Conservation (phyloP, 2,797 vertebrate genomes). For the Gymnoscopelus microlampas region DNA sequence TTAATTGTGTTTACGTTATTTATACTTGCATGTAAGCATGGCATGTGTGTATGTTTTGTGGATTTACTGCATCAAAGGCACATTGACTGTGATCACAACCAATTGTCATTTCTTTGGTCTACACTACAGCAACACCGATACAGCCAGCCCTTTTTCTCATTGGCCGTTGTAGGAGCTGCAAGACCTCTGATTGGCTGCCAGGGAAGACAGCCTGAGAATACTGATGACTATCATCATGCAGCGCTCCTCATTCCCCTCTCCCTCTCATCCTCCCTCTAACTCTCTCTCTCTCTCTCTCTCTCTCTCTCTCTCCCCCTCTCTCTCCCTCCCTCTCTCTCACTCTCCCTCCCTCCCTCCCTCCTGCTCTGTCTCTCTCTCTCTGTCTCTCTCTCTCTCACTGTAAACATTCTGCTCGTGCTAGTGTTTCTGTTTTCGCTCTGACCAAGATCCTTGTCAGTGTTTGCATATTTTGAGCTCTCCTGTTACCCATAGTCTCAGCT, state of each 20-base stretch:
- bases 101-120: slow-evolving; percentile 69
- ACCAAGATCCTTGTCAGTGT: slow-evolving; percentile 52
- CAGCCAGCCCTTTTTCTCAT: slow-evolving; percentile 48
- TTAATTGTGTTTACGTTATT: background rate
- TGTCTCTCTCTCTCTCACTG: slow-evolving; percentile 42
- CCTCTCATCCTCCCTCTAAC: slow-evolving; percentile 60
- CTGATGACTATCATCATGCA: slow-evolving; percentile 65
- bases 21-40: slow-evolving; percentile 1
- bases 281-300: slow-evolving; percentile 44
- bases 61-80: slow-evolving; percentile 32
- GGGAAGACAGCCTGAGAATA: slow-evolving; percentile 77
- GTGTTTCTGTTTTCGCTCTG: slow-evolving; percentile 21
- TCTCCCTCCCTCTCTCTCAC: slow-evolving; percentile 22
- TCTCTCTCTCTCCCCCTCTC: background rate
- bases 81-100: slow-evolving; percentile 48
- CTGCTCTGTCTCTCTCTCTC: slow-evolving; percentile 10
- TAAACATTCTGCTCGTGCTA: slow-evolving; percentile 69
- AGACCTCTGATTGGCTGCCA: slow-evolving; percentile 82
- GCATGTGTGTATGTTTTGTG: slow-evolving; percentile 39
- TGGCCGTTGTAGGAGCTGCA: slow-evolving; percentile 73
- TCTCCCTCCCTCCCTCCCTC: background rate
- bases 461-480: background rate
- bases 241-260: slow-evolving; percentile 15
- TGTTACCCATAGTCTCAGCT: background rate
- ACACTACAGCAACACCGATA: slow-evolving; percentile 61